Conservation (phyloP, 2,113 vertebrate species). For the Microtus ochrogaster region DNA sequence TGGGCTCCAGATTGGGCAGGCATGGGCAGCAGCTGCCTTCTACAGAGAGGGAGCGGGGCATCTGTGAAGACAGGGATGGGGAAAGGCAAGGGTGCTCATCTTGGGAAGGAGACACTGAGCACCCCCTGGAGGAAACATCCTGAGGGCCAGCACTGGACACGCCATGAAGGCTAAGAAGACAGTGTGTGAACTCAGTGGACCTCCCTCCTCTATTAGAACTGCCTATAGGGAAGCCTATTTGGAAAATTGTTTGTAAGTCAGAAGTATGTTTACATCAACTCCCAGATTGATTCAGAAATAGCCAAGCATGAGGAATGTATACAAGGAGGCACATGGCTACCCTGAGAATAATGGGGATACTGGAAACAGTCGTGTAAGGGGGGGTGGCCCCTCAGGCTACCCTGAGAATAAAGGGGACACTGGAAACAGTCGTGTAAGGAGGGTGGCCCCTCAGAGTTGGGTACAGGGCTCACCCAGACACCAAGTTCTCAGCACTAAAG, state of each 20-base stretch:
- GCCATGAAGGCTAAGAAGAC: neutral
- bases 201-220: fast-evolving
- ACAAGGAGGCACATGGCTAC: fast-evolving
- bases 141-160: too few relatives aligned
- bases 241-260: neutral
- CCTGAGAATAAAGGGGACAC: too few relatives aligned
- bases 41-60: fast-evolving
- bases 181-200: fast-evolving
- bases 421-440: neutral
- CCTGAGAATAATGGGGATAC: too few relatives aligned
- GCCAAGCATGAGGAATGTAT: neutral
- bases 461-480: neutral
- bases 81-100: neutral
- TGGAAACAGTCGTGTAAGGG: neutral
- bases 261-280: too few relatives aligned
- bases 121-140: neutral
- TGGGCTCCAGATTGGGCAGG: neutral
- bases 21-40: neutral
- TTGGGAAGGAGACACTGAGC: neutral
- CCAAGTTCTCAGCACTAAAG: neutral
- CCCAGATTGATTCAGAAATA: neutral
- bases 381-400: neutral
- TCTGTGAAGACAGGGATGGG: neutral
- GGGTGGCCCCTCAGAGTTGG: neutral
- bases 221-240: neutral